Evolutionary conservation across 2,797 vertebrate species (phyloP).

Genomic region (Leptatherina wallacei): DNA sequence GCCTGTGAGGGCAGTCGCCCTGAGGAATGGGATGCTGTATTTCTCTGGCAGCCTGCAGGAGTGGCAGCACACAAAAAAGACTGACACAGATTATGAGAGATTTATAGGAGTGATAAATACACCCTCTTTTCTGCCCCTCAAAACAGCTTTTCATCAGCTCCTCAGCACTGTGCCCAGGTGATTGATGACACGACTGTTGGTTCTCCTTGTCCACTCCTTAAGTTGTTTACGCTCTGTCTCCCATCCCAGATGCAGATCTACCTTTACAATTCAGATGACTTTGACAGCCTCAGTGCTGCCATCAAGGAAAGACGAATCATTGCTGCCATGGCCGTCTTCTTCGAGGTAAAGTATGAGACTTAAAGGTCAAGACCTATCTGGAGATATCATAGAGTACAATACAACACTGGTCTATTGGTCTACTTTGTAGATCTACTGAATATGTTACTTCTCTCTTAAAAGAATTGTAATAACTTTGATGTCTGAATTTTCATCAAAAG

Average conservation of each 20-base stretch:
- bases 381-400: neutral
- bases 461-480: constrained; percentile 8
- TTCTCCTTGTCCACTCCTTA: constrained; percentile 75
- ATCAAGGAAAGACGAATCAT: constrained; percentile 94
- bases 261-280: constrained; percentile 98
- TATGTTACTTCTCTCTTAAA: neutral
- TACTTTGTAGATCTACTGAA: constrained; percentile 3
- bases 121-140: constrained; percentile 75
- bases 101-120: constrained; percentile 80
- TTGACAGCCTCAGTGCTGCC: constrained; percentile 94
- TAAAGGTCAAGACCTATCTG: constrained; percentile 34
- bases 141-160: constrained; percentile 78
- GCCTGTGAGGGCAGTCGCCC: constrained; percentile 58
- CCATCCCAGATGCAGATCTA: constrained; percentile 97
- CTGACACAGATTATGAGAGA: constrained; percentile 80
- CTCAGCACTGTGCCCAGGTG: constrained; percentile 67
- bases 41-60: constrained; percentile 68
- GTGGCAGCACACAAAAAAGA: constrained; percentile 74
- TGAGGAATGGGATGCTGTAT: constrained; percentile 65
- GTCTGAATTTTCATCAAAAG: neutral
- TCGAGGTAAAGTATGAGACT: constrained; percentile 87
- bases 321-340: constrained; percentile 95
- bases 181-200: constrained; percentile 63
- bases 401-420: neutral
- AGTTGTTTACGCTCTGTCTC: constrained; percentile 72